phyloP scores from a whole-genome alignment of 2,113 vertebrate genomes.

The Prietella phreatophila region DNA sequence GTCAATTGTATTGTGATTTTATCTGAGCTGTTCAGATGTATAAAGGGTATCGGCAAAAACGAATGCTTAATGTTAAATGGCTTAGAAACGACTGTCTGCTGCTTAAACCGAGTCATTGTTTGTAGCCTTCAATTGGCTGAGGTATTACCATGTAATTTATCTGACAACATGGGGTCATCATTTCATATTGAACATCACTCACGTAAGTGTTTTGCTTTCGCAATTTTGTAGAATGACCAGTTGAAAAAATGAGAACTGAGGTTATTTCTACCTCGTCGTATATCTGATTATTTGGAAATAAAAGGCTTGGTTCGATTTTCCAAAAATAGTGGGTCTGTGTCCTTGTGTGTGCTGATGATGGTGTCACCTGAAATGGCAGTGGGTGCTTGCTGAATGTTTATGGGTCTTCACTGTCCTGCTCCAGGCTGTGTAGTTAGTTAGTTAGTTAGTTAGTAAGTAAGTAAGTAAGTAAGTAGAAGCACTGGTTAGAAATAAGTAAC shows the following conservation, averaged over 20 bases:
- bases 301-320: background rate
- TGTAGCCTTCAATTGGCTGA: slow-evolving; percentile 18
- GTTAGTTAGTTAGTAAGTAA: too few relatives aligned
- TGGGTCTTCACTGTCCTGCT: slow-evolving; percentile 48
- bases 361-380: background rate
- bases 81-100: background rate
- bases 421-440: slow-evolving; percentile 49
- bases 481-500: slow-evolving; percentile 77
- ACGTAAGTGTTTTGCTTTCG: background rate
- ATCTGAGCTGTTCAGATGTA: background rate
- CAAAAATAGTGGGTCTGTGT: background rate
- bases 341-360: background rate
- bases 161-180: background rate
- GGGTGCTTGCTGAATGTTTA: background rate
- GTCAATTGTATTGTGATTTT: background rate
- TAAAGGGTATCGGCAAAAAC: background rate
- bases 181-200: slow-evolving; percentile 1
- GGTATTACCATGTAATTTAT: slow-evolving; percentile 12
- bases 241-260: background rate
- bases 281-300: background rate
- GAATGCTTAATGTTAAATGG: background rate
- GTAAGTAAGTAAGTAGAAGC: slow-evolving; percentile 50
- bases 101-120: background rate
- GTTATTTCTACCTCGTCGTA: background rate
- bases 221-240: background rate